Base-by-base conservation (phyloP, 2,113 vertebrate genomes). In the Sprattus sprattus region DNA sequence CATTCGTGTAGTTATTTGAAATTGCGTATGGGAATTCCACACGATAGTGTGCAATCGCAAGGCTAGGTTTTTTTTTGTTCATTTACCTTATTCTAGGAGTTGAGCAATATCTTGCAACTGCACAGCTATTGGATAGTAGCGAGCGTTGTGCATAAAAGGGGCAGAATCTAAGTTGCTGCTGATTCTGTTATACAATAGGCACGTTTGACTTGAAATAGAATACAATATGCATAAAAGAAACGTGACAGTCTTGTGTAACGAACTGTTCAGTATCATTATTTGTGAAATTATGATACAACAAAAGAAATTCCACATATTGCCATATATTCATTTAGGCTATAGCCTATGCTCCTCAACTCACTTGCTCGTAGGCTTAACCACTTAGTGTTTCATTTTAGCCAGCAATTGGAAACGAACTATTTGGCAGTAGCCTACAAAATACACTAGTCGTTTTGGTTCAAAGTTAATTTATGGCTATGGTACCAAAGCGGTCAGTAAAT, bases 71-170 rank as follows among this genome's bases (percentile, higher is more conserved):
- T 39, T 39, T 39, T 92, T 90, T 89, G 88, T 91, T 86, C 87
- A 82, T 71, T 89, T 52, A 89, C 85, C 86, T 89, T 90, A 89
- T 90, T 90, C 85, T 89, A 86, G 88, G 89, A 92, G 89, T 92
- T 91, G 90, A 85, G 88, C 84, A 85, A 83, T 89, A 89, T 89
- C 85, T 87, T 87, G 54, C 82, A 89, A 90, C 89, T 89, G 84
- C 57, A 81, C 83, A 52, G 87, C 85, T 57, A 85, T 89, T 87
- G 90, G 90, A 89, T 52, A 81, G 75, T 60, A 82, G 85, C 67
- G 82, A 82, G 87, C 86, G 88, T 82, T 81, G 49, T 67, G 85
- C 81, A 6, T 46, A 71, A 81, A 81, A 85, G 84, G 82, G 82
- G 84, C 45, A 82, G 85, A 83, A 82, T 83, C 83, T 18, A 89